Conservation (phyloP, 2,888 invertebrate genomes). For the Limenitis arthemis region DNA sequence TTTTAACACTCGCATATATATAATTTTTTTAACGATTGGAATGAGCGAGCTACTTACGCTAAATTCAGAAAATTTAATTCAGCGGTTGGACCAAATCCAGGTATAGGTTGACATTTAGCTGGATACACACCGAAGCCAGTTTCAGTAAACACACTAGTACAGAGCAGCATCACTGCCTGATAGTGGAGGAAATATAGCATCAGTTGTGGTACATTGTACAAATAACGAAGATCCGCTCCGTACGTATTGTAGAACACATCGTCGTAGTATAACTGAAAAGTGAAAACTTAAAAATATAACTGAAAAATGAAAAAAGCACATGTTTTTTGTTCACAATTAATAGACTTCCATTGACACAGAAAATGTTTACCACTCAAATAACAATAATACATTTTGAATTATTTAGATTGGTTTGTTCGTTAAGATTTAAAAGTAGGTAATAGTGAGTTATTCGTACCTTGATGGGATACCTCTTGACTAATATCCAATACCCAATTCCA, state of each 20-base stretch:
- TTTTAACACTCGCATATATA: background rate
- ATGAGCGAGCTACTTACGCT: conserved; percentile 32
- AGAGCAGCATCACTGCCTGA: conserved; percentile 82
- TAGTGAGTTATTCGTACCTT: conserved; percentile 30
- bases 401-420: background rate
- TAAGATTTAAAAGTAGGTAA: background rate
- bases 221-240: conserved; percentile 77
- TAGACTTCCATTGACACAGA: too few species aligned
- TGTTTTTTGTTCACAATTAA: too few species aligned
- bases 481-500: conserved; percentile 63
- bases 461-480: conserved; percentile 73
- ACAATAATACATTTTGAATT: too few species aligned
- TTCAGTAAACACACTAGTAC: conserved; percentile 87
- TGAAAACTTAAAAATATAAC: background rate
- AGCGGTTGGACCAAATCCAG: conserved; percentile 84
- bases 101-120: conserved; percentile 69
- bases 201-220: conserved; percentile 85
- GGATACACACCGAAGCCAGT: conserved; percentile 92
- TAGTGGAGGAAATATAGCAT: conserved; percentile 81
- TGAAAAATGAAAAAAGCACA: too few species aligned
- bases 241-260: conserved; percentile 75
- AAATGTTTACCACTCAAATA: too few species aligned
- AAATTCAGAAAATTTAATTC: conserved; percentile 52
- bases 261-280: conserved; percentile 76
- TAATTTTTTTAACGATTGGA: background rate